Evolutionary conservation across 2,888 invertebrate species (phyloP).

Genomic region (Lamellibrachia columna): DNA sequence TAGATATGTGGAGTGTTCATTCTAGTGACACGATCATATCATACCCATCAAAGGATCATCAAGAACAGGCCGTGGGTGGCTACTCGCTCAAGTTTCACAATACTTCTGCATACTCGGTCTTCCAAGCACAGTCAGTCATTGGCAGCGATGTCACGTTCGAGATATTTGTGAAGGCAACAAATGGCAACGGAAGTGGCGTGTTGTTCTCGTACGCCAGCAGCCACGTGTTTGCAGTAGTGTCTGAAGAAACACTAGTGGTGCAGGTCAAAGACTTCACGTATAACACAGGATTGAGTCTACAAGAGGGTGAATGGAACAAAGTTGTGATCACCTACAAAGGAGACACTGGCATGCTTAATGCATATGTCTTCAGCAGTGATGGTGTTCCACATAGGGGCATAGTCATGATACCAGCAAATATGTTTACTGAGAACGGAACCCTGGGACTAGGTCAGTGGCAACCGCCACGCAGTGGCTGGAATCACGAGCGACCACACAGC

Average conservation of each 20-base stretch:
- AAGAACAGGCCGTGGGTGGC: slow-evolving; percentile 44
- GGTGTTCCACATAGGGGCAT: slow-evolving; percentile 39
- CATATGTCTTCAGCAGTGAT: slow-evolving; percentile 44
- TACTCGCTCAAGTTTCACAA: slow-evolving; percentile 43
- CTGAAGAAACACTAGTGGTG: slow-evolving; percentile 2
- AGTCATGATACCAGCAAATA: slow-evolving; percentile 29
- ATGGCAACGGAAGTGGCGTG: slow-evolving; percentile 35
- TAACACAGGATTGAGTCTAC: slow-evolving; percentile 35
- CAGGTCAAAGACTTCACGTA: slow-evolving; percentile 35
- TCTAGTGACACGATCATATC: slow-evolving; percentile 44
- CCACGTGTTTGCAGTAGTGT: slow-evolving; percentile 38
- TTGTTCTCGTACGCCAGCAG: slow-evolving; percentile 45
- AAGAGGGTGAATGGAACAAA: slow-evolving; percentile 45
- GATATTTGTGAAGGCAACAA: slow-evolving; percentile 2
- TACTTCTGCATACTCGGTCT: slow-evolving; percentile 42
- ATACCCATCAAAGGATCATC: slow-evolving; percentile 40
- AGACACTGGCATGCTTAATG: slow-evolving; percentile 36
- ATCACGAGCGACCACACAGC: slow-evolving; percentile 35
- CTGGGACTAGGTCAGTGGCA: slow-evolving; percentile 51
- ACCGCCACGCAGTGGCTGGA: slow-evolving; percentile 41
- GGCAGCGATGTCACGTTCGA: slow-evolving; percentile 5
- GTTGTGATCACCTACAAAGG: slow-evolving; percentile 45
- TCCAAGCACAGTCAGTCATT: slow-evolving; percentile 39
- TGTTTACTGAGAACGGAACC: slow-evolving; percentile 42
- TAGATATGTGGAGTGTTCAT: slow-evolving; percentile 29